Conservation (phyloP, 2,888 invertebrate genomes). For the Petrolisthes cinctipes region DNA sequence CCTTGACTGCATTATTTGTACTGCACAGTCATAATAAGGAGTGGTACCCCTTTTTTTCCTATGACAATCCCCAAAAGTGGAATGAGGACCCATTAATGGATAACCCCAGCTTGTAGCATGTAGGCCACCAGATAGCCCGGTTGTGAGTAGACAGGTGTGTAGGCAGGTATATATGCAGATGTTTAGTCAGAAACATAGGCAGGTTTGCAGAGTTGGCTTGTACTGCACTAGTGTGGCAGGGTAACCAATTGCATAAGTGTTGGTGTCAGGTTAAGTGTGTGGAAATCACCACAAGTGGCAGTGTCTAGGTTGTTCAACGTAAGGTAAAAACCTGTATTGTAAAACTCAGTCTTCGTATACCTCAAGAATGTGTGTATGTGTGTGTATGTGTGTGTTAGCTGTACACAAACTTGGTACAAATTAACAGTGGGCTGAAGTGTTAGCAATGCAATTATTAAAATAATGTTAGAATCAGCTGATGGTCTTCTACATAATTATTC, state of each 20-base stretch:
- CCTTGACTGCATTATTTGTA: no score
- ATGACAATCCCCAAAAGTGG: no score
- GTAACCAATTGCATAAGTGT: background rate
- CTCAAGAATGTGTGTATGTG: slow-evolving; percentile 29
- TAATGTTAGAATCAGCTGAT: background rate
- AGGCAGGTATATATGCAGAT: background rate
- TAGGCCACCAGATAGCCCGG: slow-evolving; percentile 10
- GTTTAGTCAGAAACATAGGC: background rate
- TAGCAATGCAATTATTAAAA: background rate
- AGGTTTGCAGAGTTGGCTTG: slow-evolving; percentile 22
- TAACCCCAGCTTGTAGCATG: background rate
- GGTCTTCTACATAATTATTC: background rate
- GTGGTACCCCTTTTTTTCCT: no score
- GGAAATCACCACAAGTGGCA: background rate
- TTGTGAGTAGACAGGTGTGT: slow-evolving; percentile 30
- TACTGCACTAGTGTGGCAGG: slow-evolving; percentile 10
- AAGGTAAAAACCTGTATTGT: slow-evolving; percentile 35
- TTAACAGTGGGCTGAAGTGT: slow-evolving; percentile 3
- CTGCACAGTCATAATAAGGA: no score
- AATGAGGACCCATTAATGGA: no score
- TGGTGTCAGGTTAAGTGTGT: slow-evolving; percentile 8
- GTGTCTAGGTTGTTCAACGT: slow-evolving; percentile 20
- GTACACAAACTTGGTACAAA: slow-evolving; percentile 12
- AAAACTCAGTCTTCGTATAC: slow-evolving; percentile 11
- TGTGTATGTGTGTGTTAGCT: slow-evolving; percentile 7